Evolutionary conservation across 1,140 invertebrate species (phyloP), one percentile per base, ranked within the genome.

Genomic region (Solenopsis fugax): DNA sequence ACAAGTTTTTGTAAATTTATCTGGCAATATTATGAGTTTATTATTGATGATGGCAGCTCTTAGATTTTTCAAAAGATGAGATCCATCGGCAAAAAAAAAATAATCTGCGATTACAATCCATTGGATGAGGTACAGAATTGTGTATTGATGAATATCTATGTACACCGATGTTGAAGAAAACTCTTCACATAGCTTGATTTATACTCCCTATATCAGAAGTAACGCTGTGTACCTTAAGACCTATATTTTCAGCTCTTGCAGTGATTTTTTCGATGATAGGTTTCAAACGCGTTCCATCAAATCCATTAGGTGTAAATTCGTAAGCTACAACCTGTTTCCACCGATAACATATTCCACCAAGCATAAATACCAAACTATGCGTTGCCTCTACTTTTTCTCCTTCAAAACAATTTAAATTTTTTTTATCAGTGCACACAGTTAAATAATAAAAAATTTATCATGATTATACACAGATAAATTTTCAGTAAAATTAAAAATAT

Each of bases 11-110:
- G 6, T 4, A 29, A 71, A 50, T 12, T 50, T 7, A 2, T 52
- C 6, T 72, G 69, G 69, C 13, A 72, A 52, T 1, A 9, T 7
- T 13, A 72, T 71, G 2, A 71, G 4, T 67, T 67, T 41, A 10
- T 67, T 67, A 48, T 67, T 67, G 10, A 67, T 67, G 7, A 71
- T 1, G 6, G 13, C 21, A 2, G 6, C 7, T 71, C 48, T 71
- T 18, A 71, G 16, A 52, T 52, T 71, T 34, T 71, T 71, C 0
- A 71, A 0, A 4, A 71, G 48, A 34, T 71, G 69, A 29, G 69
- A 13, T 18, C 13, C 45, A 10, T 71, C 69, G 3, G 48, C 69
- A n/a, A n/a, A 52, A 71, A 71, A 52, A 71, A 18, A 52, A 71
- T 71, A 71, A 71, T 18, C 34, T 71, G 18, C 69, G 69, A 16